Conservation (phyloP, 1,140 invertebrate genomes). For the Listronotus bonariensis region DNA sequence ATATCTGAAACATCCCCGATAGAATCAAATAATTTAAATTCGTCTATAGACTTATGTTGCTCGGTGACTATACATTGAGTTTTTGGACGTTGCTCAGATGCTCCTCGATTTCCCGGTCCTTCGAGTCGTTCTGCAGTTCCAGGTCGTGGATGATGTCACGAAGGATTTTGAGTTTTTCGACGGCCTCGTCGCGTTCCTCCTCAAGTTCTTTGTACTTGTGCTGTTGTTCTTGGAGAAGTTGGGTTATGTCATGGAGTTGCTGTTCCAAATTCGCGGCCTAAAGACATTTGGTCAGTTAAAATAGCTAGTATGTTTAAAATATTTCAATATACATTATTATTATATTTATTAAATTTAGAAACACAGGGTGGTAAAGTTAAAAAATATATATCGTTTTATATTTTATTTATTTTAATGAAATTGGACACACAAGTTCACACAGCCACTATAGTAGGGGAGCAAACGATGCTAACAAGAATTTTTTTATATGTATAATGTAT, state of each 20-base stretch:
- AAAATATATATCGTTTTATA: too few relatives aligned
- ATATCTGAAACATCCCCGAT: constrained; percentile 58
- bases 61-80: constrained; percentile 56
- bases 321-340: too few relatives aligned
- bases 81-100: constrained; percentile 51
- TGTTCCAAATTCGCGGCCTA: constrained; percentile 72
- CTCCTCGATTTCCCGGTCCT: constrained; percentile 55
- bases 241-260: constrained; percentile 70
- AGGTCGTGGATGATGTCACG: constrained; percentile 77
- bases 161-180: constrained; percentile 72
- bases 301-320: too few relatives aligned
- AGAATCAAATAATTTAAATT: constrained; percentile 9
- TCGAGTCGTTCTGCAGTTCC: constrained; percentile 71
- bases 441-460: too few relatives aligned
- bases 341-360: too few relatives aligned
- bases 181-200: constrained; percentile 68
- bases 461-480: too few relatives aligned
- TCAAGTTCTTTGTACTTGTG: constrained; percentile 64
- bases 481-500: too few relatives aligned
- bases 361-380: too few relatives aligned
- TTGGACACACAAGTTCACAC: too few relatives aligned
- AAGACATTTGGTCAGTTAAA: background rate
- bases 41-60: constrained; percentile 55
- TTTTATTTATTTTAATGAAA: too few relatives aligned
- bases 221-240: constrained; percentile 64